These are phyloP conservation scores for Melanchra persicariae DNA, from an alignment of 2,888 invertebrate genomes.

Conservation along the genomic window DNA sequence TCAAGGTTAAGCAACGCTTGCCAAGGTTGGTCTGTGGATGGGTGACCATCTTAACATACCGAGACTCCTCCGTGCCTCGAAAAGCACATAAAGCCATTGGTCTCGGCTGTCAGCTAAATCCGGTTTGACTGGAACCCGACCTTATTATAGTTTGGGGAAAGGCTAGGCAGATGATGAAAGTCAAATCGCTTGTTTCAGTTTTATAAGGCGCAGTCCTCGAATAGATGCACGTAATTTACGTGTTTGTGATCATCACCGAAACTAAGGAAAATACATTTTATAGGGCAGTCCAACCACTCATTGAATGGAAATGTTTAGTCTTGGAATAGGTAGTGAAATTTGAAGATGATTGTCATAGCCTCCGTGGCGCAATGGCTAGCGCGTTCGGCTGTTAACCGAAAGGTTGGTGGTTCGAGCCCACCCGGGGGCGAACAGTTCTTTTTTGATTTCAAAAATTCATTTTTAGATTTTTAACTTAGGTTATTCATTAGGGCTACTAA, in stretches of 20 bases:
- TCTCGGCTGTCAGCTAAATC: too few relatives aligned
- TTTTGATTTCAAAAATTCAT: background rate
- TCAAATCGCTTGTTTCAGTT: too few relatives aligned
- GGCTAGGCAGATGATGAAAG: too few relatives aligned
- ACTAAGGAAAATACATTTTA: background rate
- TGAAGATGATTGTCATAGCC: conserved; percentile 72
- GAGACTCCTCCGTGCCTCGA: too few relatives aligned
- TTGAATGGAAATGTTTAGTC: background rate
- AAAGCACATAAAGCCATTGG: too few relatives aligned
- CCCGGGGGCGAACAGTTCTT: conserved; percentile 94
- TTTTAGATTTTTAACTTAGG: too few relatives aligned
- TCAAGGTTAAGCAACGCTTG: too few relatives aligned
- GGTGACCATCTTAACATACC: too few relatives aligned
- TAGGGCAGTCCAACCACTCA: background rate
- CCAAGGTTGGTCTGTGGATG: too few relatives aligned
- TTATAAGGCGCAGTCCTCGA: background rate
- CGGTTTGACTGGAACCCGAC: too few relatives aligned
- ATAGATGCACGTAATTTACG: background rate
- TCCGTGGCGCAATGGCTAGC: conserved; percentile 99
- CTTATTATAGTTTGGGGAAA: too few relatives aligned
- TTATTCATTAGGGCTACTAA: too few relatives aligned
- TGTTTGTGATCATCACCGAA: background rate
- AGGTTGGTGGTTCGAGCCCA: conserved; percentile 99
- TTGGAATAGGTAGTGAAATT: background rate
- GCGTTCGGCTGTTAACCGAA: conserved; percentile 99